These are phyloP conservation scores for Venusia cambrica DNA, from an alignment of 2,888 invertebrate genomes.

Conservation along the genomic window DNA sequence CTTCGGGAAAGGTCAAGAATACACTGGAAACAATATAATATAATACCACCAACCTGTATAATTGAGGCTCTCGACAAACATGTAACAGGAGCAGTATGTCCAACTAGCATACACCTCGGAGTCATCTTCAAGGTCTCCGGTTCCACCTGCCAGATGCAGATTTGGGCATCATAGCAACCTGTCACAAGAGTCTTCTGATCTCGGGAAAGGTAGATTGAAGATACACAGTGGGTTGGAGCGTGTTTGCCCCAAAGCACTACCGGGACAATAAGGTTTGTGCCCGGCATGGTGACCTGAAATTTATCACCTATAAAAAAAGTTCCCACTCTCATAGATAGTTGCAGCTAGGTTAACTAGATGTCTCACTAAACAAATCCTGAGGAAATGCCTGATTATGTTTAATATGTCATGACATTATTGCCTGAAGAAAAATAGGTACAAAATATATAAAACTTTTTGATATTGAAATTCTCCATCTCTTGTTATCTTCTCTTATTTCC, in stretches of 20 bases:
- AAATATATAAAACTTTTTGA: no score
- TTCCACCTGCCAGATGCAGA: slow-evolving; percentile 94
- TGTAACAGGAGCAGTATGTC: slow-evolving; percentile 96
- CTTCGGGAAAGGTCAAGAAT: no score
- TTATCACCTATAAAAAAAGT: no score
- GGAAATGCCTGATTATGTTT: no score
- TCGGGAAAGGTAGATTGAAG: slow-evolving; percentile 93
- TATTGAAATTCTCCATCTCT: no score
- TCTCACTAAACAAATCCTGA: no score
- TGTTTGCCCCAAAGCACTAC: slow-evolving; percentile 98
- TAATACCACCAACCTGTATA: slow-evolving; percentile 58
- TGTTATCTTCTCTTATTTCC: no score
- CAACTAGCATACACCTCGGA: slow-evolving; percentile 94
- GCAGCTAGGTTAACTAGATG: no score
- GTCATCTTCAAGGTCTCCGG: slow-evolving; percentile 92
- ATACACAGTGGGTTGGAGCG: slow-evolving; percentile 98
- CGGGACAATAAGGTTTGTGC: slow-evolving; percentile 96
- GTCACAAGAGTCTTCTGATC: slow-evolving; percentile 97
- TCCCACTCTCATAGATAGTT: no score
- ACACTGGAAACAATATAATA: no score
- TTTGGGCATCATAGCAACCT: slow-evolving; percentile 98
- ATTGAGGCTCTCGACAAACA: slow-evolving; percentile 93
- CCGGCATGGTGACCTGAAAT: slow-evolving; percentile 79
- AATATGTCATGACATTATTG: no score
- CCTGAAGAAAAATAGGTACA: no score